Conservation (phyloP, 2,888 invertebrate genomes). For the Gerris lacustris region DNA sequence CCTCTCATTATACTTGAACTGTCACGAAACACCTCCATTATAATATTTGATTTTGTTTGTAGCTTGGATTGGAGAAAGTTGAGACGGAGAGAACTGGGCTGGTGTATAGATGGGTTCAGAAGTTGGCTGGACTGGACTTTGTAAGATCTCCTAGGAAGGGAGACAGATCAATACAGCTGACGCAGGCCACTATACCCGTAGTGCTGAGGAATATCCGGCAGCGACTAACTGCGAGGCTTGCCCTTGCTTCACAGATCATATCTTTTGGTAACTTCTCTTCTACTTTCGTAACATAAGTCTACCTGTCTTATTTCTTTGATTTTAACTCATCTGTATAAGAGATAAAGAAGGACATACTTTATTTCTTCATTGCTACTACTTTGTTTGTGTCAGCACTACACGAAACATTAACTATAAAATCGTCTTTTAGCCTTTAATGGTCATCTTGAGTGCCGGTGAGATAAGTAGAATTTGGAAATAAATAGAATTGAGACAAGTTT, state of each 20-base stretch:
- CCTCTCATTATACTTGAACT: background rate
- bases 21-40: background rate
- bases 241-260: conserved; percentile 65
- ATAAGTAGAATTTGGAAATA: too few species aligned
- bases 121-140: conserved; percentile 76
- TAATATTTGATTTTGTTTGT: background rate
- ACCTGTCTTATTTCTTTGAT: too few species aligned
- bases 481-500: too few species aligned
- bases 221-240: conserved; percentile 60
- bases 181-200: conserved; percentile 56
- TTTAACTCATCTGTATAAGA: too few species aligned
- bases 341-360: too few species aligned
- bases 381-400: too few species aligned
- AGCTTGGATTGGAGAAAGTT: conserved; percentile 37
- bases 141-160: conserved; percentile 16
- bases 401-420: too few species aligned
- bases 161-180: conserved; percentile 5
- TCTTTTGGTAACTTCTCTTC: conserved; percentile 40
- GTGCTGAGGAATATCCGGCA: conserved; percentile 60
- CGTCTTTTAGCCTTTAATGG: too few species aligned
- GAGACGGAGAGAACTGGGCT: conserved; percentile 53
- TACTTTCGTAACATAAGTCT: too few species aligned
- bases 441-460: too few species aligned
- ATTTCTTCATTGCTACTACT: too few species aligned
- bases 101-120: conserved; percentile 84